Evolutionary conservation across 2,113 vertebrate species (phyloP).

Genomic region (Ifrita kowaldi): DNA sequence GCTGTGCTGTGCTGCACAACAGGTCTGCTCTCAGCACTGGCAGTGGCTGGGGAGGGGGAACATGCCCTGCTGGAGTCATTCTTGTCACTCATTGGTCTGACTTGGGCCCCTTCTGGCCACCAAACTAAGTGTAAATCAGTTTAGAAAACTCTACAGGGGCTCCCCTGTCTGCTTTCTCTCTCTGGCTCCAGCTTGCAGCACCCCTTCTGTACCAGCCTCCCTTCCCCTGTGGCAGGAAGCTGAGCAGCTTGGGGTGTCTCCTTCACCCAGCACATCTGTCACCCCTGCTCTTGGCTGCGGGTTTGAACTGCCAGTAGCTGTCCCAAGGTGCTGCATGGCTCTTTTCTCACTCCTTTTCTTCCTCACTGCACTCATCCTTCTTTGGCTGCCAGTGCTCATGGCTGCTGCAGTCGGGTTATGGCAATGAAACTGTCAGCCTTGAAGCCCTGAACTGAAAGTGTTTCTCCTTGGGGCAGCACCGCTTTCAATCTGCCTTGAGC

Average conservation of each 20-base stretch:
- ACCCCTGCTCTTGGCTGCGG: background rate
- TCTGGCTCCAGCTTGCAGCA: background rate
- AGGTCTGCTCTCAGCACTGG: background rate
- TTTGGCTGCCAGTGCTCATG: background rate
- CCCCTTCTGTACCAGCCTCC: conserved; percentile 13
- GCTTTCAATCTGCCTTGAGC: background rate
- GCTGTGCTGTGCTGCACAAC: background rate
- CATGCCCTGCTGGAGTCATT: background rate
- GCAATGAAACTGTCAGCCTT: background rate
- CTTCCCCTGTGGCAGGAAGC: conserved; percentile 14
- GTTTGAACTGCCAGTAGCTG: background rate
- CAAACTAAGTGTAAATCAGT: background rate
- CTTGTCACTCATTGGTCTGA: background rate
- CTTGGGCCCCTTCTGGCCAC: conserved; percentile 1
- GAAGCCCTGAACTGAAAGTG: background rate
- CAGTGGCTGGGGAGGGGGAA: background rate
- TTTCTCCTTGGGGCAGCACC: background rate
- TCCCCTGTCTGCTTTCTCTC: conserved; percentile 25
- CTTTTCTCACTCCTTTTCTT: background rate
- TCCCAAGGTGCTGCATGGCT: accelerated
- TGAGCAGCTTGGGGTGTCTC: background rate
- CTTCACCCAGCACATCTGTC: background rate
- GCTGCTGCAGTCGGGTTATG: background rate
- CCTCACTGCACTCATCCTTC: background rate
- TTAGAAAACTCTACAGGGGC: background rate